phyloP scores from a whole-genome alignment of 2,113 vertebrate genomes.

The Salvator merianae region DNA sequence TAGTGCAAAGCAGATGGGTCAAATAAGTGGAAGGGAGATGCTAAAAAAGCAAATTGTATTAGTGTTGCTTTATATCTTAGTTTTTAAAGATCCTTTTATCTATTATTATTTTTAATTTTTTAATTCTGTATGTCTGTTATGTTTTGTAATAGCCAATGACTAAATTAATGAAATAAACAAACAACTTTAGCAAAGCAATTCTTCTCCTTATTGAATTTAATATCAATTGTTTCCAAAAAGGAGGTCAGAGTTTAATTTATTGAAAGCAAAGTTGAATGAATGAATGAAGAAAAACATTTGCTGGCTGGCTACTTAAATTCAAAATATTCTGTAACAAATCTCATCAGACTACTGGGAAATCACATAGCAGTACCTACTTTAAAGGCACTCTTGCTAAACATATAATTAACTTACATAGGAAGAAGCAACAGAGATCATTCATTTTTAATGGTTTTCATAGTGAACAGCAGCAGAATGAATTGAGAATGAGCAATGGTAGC shows the following conservation, averaged over 20 bases:
- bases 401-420: constrained; percentile 30
- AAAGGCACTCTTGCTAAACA: constrained; percentile 27
- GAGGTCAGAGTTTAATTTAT: constrained; percentile 34
- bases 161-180: no score
- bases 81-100: no score
- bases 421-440: background rate
- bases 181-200: background rate
- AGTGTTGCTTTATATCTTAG: no score
- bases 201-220: constrained; percentile 18
- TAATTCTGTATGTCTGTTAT: no score
- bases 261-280: constrained; percentile 27
- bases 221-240: constrained; percentile 26
- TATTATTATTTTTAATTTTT: no score
- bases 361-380: constrained; percentile 17
- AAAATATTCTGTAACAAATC: constrained; percentile 33
- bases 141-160: no score
- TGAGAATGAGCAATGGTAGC: constrained; percentile 15
- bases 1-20: no score
- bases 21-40: no score
- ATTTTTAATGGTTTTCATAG: constrained; percentile 19
- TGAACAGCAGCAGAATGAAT: constrained; percentile 6
- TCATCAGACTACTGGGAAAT: background rate
- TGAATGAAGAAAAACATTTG: constrained; percentile 24
- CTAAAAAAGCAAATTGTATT: no score
- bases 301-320: background rate